phyloP scores from a whole-genome alignment of 2,113 vertebrate genomes.

The Trachemys scripta region DNA sequence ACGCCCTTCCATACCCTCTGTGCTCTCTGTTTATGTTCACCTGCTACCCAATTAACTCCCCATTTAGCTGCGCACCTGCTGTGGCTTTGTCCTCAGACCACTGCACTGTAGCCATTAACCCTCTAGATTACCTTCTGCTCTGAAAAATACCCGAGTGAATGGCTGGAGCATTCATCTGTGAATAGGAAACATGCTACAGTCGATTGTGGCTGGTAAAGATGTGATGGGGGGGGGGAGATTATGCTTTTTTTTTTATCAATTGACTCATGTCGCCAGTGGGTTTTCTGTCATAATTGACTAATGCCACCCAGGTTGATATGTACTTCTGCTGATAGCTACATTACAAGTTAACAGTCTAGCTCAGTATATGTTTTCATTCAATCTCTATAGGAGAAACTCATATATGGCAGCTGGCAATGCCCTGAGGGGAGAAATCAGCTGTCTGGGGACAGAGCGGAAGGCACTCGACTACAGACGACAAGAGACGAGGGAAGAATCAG shows the following conservation, averaged over 20 bases:
- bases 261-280: constrained; percentile 68
- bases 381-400: constrained; percentile 70
- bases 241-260: constrained; percentile 73
- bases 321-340: constrained; percentile 74
- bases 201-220: constrained; percentile 69
- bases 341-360: constrained; percentile 63
- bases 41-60: constrained; percentile 78
- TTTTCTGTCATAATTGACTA: constrained; percentile 77
- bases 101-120: constrained; percentile 73
- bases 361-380: constrained; percentile 72
- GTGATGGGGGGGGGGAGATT: constrained; percentile 40
- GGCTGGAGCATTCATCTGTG: constrained; percentile 72
- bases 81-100: constrained; percentile 73
- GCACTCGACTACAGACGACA: constrained; percentile 46
- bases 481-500: constrained; percentile 12
- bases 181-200: constrained; percentile 70
- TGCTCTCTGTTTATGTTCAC: constrained; percentile 74
- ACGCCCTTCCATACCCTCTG: constrained; percentile 65
- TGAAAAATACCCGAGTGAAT: constrained; percentile 68
- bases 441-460: constrained; percentile 56
- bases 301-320: constrained; percentile 72
- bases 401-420: constrained; percentile 68
- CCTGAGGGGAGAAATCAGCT: constrained; percentile 51
- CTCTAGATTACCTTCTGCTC: constrained; percentile 63
- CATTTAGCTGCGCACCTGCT: constrained; percentile 67